A percentile compares a stretch with the other conserved stretches of the same genome.
These are phyloP conservation scores for Himalopsyche kuldschensis DNA, from an alignment of 2,888 invertebrate genomes.

Conservation along the genomic window DNA sequence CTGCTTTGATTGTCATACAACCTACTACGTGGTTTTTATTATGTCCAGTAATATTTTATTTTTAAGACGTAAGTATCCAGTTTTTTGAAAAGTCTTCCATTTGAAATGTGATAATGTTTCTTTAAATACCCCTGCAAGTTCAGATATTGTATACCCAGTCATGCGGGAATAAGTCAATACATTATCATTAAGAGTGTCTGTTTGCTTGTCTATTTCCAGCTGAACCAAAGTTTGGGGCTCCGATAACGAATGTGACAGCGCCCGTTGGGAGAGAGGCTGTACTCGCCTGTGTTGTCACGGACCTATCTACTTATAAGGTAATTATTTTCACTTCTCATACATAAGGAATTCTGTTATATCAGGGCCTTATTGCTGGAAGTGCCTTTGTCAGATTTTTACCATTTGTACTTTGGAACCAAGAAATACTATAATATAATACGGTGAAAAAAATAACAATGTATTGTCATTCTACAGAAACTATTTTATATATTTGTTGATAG, in stretches of 20 bases:
- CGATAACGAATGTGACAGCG: constrained; percentile 80
- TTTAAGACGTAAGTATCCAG: too few species aligned
- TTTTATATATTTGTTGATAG: too few species aligned
- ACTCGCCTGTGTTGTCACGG: constrained; percentile 79
- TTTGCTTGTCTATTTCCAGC: constrained; percentile 51
- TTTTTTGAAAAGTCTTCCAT: not conserved
- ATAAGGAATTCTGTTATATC: too few species aligned
- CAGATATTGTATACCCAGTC: not conserved
- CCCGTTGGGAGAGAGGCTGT: constrained; percentile 83
- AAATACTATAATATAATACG: too few species aligned
- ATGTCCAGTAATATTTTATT: too few species aligned
- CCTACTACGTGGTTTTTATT: too few species aligned
- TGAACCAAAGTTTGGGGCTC: constrained; percentile 80
- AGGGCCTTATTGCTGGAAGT: too few species aligned
- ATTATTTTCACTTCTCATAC: constrained; percentile 26
- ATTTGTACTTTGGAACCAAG: too few species aligned
- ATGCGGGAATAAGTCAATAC: constrained; percentile 33
- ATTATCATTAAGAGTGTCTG: constrained; percentile 34
- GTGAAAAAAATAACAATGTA: too few species aligned
- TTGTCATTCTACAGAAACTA: too few species aligned
- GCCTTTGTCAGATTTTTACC: too few species aligned
- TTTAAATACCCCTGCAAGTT: not conserved
- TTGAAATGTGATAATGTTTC: not conserved
- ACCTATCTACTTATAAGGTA: constrained; percentile 82
- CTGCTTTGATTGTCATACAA: too few species aligned